A percentile compares a stretch with the other conserved stretches of the same genome.
phyloP scores from a whole-genome alignment of 2,888 invertebrate species.

The Hirtodrosophila cameraria region DNA sequence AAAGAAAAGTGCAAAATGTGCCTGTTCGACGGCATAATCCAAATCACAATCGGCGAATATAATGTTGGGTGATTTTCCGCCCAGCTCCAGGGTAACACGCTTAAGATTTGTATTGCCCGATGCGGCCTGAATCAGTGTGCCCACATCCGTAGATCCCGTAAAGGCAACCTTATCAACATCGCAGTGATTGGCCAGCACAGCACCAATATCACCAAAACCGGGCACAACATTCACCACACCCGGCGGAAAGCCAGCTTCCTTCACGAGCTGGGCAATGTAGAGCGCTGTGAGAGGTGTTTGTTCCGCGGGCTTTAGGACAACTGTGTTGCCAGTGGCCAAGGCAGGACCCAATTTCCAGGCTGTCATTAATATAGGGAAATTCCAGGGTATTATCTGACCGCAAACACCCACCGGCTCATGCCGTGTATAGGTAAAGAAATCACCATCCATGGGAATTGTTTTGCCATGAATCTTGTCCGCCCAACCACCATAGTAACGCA shows the following conservation, averaged over 20 bases:
- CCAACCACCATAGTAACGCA: slow-evolving; percentile 96
- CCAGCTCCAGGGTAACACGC: slow-evolving; percentile 94
- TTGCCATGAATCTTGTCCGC: slow-evolving; percentile 94
- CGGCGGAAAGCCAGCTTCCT: slow-evolving; percentile 95
- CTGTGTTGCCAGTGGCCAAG: slow-evolving; percentile 90
- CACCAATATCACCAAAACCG: slow-evolving; percentile 93
- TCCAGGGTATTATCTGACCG: slow-evolving; percentile 97
- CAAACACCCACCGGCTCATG: slow-evolving; percentile 97
- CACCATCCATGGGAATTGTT: slow-evolving; percentile 91
- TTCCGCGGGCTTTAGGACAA: slow-evolving; percentile 96
- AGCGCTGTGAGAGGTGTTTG: slow-evolving; percentile 96
- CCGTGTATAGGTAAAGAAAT: slow-evolving; percentile 91
- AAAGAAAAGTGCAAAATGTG: slow-evolving; percentile 94
- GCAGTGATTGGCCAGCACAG: slow-evolving; percentile 89
- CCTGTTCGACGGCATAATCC: slow-evolving; percentile 90
- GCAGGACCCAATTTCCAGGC: slow-evolving; percentile 97
- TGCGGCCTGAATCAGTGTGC: slow-evolving; percentile 91
- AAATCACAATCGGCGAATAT: slow-evolving; percentile 93
- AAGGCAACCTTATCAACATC: slow-evolving; percentile 95
- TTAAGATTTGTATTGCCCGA: slow-evolving; percentile 91
- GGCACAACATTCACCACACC: slow-evolving; percentile 96
- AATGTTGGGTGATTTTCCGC: slow-evolving; percentile 97
- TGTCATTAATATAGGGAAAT: slow-evolving; percentile 96
- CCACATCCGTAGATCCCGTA: slow-evolving; percentile 95
- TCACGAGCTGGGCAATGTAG: slow-evolving; percentile 92